Evolutionary conservation across 2,113 vertebrate genomes (phyloP), one percentile per base, ranked within the genome.

Genomic region (Oreotrochilus melanogaster): DNA sequence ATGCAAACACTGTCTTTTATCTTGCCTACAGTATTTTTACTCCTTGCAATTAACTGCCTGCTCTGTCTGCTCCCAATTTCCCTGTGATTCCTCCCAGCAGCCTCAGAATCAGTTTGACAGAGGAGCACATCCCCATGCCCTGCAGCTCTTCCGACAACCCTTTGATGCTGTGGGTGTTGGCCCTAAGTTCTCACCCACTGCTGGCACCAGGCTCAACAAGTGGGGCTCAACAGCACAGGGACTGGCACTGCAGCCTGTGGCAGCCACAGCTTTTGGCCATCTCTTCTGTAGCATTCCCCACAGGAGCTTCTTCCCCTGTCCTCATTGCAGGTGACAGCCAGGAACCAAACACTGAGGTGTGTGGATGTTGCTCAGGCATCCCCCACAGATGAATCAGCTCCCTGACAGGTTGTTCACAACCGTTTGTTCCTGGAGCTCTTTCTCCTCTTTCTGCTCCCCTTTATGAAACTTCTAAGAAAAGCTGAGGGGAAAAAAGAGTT

Each of bases 1-100:
- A 97, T 92, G 60, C 92, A 83, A 78, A 81, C 60, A 42, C 62
- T 91, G 91, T 95, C 96, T 94, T 97, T 96, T 92, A 87, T 93
- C 95, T 92, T 87, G 60, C 94, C 57, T 50, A 11, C 69, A 39
- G 47, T 86, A 88, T 88, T 94, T 86, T 79, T 80, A 17, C 71
- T 93, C 71, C 89, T 89, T 88, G 74, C 85, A 94, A 95, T 94
- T 95, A 96, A 75, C 84, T 85, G 73, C 84, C 50, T 92, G 87
- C 78, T 92, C 84, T 82, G 65, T 89, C 91, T 95, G 81, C 66
- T 95, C 87, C 78, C 81, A 42, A 9, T 94, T 95, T 80, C 57
- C 86, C 94, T 88, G 62, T 0, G 7, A 67, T 61, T 91, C 83
- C 60, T 92, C 81, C 57, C 33, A 78, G 88, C 86, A 92, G 42